Conservation (phyloP, 2,797 vertebrate species). For the Amazona ochrocephala region DNA sequence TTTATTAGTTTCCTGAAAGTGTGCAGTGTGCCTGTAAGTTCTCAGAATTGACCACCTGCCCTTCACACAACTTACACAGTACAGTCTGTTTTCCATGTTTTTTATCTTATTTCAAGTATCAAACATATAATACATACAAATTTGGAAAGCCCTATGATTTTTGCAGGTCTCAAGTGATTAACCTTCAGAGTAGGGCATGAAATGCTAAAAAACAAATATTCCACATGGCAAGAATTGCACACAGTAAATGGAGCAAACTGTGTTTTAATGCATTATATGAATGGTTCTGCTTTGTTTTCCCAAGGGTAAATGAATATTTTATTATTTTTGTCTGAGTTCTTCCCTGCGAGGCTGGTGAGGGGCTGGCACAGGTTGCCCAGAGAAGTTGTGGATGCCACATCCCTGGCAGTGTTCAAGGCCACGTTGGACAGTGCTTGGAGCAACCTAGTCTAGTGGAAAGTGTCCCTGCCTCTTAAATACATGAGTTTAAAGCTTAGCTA, state of each 20-base stretch:
- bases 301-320: neutral
- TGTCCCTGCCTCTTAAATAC: neutral
- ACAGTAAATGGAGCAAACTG: conserved; percentile 5
- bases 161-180: conserved; percentile 3
- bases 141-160: neutral
- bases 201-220: conserved; percentile 42
- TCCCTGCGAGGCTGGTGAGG: neutral
- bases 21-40: neutral
- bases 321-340: neutral
- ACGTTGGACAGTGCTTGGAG: neutral
- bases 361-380: neutral
- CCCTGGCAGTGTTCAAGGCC: neutral
- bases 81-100: neutral
- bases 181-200: neutral
- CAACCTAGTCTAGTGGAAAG: neutral
- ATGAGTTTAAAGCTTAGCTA: neutral
- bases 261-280: neutral
- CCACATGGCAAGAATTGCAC: neutral
- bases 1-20: neutral
- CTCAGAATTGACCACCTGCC: neutral
- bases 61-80: fast-evolving
- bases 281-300: neutral
- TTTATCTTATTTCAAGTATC: neutral
- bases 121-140: neutral
- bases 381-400: neutral